Evolutionary conservation across 2,888 invertebrate genomes (phyloP).

Genomic region (Pinctada fucata): DNA sequence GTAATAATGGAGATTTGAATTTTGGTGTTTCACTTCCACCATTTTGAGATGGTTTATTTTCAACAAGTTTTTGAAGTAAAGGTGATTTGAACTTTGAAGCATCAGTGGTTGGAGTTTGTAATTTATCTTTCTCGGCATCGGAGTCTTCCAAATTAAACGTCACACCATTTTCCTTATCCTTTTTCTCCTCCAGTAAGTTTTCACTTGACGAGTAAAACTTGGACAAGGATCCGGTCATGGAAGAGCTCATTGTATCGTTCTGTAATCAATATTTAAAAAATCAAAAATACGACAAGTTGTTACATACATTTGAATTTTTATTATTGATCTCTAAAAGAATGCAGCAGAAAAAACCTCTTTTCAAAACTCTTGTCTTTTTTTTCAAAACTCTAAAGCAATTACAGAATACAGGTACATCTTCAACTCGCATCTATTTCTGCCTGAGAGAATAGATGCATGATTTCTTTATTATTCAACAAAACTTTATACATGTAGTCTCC

Average conservation of each 20-base stretch:
- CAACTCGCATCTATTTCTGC: no score
- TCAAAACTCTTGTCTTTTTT: no score
- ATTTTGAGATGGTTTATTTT: constrained; percentile 54
- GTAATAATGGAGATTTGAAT: constrained; percentile 71
- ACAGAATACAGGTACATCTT: no score
- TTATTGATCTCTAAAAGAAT: no score
- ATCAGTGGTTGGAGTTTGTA: constrained; percentile 32
- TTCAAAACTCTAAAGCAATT: no score
- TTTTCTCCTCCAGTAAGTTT: constrained; percentile 22
- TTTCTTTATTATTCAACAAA: no score
- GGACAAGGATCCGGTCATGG: constrained; percentile 15
- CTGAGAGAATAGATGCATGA: no score
- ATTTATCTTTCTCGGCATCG: constrained; percentile 44
- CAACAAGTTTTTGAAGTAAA: constrained; percentile 68
- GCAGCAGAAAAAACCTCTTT: no score
- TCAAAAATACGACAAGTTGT: no score
- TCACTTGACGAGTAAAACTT: constrained; percentile 49
- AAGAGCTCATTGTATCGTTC: constrained; percentile 5
- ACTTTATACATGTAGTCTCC: no score
- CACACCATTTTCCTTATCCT: constrained; percentile 21
- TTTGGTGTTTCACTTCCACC: constrained; percentile 60
- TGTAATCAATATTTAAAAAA: background rate
- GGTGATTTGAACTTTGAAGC: constrained; percentile 70
- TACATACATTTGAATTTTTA: background rate
- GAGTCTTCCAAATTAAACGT: constrained; percentile 44